These are phyloP conservation scores for Hormaphis cornu DNA, from an alignment of 1,140 invertebrate genomes.

Conservation along the genomic window DNA sequence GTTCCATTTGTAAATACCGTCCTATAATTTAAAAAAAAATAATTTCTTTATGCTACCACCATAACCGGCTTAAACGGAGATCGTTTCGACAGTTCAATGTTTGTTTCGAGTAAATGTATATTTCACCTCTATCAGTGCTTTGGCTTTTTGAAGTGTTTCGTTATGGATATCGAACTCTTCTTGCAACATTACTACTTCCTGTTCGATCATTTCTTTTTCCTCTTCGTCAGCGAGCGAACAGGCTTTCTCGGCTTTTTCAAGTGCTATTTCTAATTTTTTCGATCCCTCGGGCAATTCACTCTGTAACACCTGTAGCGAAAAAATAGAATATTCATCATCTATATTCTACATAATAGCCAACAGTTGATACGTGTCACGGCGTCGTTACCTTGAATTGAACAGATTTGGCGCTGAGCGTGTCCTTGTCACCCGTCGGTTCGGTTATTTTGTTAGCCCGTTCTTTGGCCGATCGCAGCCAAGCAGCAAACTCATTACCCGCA, in stretches of 20 bases:
- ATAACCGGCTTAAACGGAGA: background rate
- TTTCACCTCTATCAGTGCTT: constrained; percentile 65
- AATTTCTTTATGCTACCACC: too few species aligned
- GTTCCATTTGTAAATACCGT: constrained; percentile 84
- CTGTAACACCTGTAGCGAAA: constrained; percentile 51
- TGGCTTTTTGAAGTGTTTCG: constrained; percentile 65
- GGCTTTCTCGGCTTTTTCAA: constrained; percentile 71
- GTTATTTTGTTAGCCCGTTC: constrained; percentile 87
- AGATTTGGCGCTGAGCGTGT: constrained; percentile 72
- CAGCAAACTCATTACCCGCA: constrained; percentile 78
- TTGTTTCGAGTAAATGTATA: background rate
- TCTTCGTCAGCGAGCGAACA: constrained; percentile 72
- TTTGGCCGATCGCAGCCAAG: constrained; percentile 80
- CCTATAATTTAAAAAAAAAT: constrained; percentile 16
- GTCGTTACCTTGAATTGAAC: constrained; percentile 59
- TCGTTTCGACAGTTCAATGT: background rate
- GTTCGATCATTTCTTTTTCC: constrained; percentile 81
- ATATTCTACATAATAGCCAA: too few species aligned
- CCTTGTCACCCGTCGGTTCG: constrained; percentile 87
- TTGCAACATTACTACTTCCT: constrained; percentile 78
- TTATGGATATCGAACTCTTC: constrained; percentile 78
- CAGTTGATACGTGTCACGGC: too few species aligned
- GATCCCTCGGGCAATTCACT: constrained; percentile 72
- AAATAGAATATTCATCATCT: background rate
- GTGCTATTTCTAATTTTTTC: constrained; percentile 67